Evolutionary conservation across 1,140 invertebrate genomes (phyloP).

Genomic region (Meloidogyne exigua): DNA sequence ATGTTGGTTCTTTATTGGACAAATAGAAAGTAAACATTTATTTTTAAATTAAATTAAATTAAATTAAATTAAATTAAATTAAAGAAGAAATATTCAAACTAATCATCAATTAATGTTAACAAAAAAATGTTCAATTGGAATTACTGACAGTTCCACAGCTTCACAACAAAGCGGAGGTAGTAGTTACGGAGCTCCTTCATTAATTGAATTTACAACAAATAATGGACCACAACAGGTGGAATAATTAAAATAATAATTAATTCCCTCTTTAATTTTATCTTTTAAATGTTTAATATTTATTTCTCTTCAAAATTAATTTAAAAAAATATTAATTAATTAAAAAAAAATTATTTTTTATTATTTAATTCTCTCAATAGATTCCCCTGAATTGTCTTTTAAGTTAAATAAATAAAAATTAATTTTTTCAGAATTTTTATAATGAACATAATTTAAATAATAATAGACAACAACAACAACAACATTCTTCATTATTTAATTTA

Average conservation of each 20-base stretch:
- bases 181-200: background rate
- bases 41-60: background rate
- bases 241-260: background rate
- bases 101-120: background rate
- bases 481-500: no score
- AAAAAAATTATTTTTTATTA: no score
- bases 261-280: no score
- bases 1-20: constrained; percentile 23
- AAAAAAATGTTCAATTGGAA: background rate
- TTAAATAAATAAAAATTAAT: no score
- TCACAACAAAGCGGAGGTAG: background rate
- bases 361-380: no score
- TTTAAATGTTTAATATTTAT: no score
- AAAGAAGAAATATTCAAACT: background rate
- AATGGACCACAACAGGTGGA: background rate
- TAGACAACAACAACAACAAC: no score
- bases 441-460: background rate
- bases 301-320: no score
- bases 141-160: background rate
- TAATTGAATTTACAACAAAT: background rate
- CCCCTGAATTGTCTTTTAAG: no score
- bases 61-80: no score
- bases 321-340: no score
- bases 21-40: background rate
- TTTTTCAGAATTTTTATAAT: background rate